Percentiles rank a stretch among this genome's conserved stretches.
Conservation (phyloP, 1,140 invertebrate species). For the Manduca sexta region DNA sequence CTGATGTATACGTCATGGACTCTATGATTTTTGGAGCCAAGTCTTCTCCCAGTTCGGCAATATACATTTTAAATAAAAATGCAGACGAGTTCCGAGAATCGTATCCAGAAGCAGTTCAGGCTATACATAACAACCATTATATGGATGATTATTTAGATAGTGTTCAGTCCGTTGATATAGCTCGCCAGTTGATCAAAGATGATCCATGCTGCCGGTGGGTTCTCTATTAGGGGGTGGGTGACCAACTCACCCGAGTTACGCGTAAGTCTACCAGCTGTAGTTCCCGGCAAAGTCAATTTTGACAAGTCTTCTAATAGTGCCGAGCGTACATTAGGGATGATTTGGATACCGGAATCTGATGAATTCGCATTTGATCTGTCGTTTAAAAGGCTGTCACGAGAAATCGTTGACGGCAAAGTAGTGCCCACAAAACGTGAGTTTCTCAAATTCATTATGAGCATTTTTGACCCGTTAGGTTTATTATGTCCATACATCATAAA, state of each 20-base stretch:
- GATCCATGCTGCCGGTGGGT: slow-evolving; percentile 19
- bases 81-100: slow-evolving; percentile 12
- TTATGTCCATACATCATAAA: too few relatives aligned
- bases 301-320: slow-evolving; percentile 14
- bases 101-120: slow-evolving; percentile 27
- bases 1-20: slow-evolving; percentile 13
- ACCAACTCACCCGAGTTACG: slow-evolving; percentile 12
- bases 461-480: slow-evolving; percentile 55
- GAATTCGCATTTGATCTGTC: slow-evolving; percentile 16
- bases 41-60: slow-evolving; percentile 18
- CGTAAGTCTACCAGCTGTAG: background rate
- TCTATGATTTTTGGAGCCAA: slow-evolving; percentile 22
- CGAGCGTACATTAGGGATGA: slow-evolving; percentile 23
- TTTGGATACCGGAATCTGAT: slow-evolving; percentile 23
- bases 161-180: slow-evolving; percentile 7
- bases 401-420: slow-evolving; percentile 8
- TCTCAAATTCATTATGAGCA: slow-evolving; percentile 30
- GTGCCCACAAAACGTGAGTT: slow-evolving; percentile 32
- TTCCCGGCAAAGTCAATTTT: background rate
- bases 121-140: slow-evolving; percentile 38
- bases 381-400: slow-evolving; percentile 7
- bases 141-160: slow-evolving; percentile 53
- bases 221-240: slow-evolving; percentile 18
- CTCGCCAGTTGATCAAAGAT: slow-evolving; percentile 12
- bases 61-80: slow-evolving; percentile 25